These are phyloP conservation scores for Drosophila sordidula DNA, from an alignment of 2,888 invertebrate genomes.

Conservation along the genomic window DNA sequence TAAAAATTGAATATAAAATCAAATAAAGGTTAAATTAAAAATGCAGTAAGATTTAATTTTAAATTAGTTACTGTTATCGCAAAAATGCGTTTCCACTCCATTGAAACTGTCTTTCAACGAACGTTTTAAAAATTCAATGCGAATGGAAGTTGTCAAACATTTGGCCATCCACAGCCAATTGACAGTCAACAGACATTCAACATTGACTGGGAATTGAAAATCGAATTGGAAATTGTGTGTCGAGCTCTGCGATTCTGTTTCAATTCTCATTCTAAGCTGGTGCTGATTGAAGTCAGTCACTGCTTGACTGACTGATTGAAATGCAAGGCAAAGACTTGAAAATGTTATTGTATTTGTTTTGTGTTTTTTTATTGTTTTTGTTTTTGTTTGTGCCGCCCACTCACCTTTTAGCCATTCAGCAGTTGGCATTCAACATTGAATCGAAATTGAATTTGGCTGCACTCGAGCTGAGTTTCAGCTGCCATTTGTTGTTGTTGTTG, in stretches of 20 bases:
- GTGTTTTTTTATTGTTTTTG: too few species aligned
- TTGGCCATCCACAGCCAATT: slow-evolving; percentile 14
- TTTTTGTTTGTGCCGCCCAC: slow-evolving; percentile 3
- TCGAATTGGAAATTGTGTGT: background rate
- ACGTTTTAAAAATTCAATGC: slow-evolving; percentile 16
- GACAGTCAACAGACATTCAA: slow-evolving; percentile 32
- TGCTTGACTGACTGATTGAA: slow-evolving; percentile 17
- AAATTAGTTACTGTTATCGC: too few species aligned
- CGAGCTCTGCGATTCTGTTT: background rate
- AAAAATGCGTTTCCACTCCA: too few species aligned
- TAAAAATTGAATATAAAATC: too few species aligned
- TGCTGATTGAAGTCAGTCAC: background rate
- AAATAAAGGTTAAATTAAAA: too few species aligned
- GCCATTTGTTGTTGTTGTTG: slow-evolving; percentile 11
- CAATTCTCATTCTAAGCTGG: slow-evolving; percentile 13
- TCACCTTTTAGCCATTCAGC: slow-evolving; percentile 19
- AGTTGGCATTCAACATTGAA: slow-evolving; percentile 40
- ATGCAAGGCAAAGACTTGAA: slow-evolving; percentile 17
- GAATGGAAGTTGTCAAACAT: slow-evolving; percentile 13
- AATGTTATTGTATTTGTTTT: too few species aligned
- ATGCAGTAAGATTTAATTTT: too few species aligned
- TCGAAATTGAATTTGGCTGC: slow-evolving; percentile 26
- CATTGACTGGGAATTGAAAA: slow-evolving; percentile 37
- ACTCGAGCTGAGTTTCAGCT: slow-evolving; percentile 8
- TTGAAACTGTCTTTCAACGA: too few species aligned